Conservation (phyloP, 2,797 vertebrate species). For the Oophaga sylvatica region DNA sequence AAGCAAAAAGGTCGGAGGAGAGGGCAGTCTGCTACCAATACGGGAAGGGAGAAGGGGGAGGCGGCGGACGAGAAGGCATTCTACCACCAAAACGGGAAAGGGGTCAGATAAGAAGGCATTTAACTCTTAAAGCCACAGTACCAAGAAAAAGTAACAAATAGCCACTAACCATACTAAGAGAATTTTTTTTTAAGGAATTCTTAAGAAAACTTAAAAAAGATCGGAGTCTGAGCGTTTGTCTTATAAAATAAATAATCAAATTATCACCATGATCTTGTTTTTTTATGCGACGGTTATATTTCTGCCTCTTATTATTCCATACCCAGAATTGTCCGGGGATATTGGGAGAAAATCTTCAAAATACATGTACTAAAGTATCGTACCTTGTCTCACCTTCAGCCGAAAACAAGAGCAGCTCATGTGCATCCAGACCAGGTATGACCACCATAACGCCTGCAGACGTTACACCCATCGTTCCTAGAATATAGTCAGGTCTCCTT, state of each 20-base stretch:
- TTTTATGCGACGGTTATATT: neutral
- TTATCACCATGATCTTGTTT: neutral
- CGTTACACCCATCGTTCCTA: neutral
- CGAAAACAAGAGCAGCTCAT: neutral
- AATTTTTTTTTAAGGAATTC: too few relatives aligned
- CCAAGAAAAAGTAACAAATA: too few relatives aligned
- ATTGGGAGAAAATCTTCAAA: neutral
- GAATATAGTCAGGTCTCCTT: neutral
- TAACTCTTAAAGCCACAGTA: too few relatives aligned
- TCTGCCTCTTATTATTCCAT: neutral
- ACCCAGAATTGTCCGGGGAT: too few relatives aligned
- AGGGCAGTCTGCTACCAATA: too few relatives aligned
- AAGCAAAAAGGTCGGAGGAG: too few relatives aligned
- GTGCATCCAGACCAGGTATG: neutral
- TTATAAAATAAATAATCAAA: neutral
- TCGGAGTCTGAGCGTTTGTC: neutral
- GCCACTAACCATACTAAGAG: too few relatives aligned
- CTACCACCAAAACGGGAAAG: too few relatives aligned
- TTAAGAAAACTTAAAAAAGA: too few relatives aligned
- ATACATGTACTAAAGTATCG: neutral
- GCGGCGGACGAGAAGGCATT: too few relatives aligned
- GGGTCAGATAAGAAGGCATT: too few relatives aligned
- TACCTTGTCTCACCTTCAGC: conserved; percentile 4
- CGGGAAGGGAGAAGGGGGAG: too few relatives aligned
- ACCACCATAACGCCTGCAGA: neutral